Evolutionary conservation across 2,797 vertebrate genomes (phyloP).

Genomic region (Anguilla obscura): DNA sequence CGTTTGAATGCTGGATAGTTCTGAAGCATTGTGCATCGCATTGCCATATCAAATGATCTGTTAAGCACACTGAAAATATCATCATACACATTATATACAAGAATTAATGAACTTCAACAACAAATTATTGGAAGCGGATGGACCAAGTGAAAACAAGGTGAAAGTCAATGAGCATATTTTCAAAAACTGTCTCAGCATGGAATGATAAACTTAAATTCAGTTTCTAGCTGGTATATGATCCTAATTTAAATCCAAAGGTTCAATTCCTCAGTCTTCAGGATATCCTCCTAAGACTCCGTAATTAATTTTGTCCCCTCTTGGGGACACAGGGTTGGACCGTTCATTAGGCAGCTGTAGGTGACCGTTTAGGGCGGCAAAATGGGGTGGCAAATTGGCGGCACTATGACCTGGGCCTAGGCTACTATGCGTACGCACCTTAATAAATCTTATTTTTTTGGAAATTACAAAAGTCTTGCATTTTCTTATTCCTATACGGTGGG

Average conservation of each 20-base stretch:
- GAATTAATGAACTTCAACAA: neutral
- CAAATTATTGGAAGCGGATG: neutral
- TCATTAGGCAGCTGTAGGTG: no score
- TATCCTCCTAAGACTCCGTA: no score
- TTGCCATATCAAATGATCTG: constrained; percentile 8
- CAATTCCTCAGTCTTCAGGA: no score
- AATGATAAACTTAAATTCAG: neutral
- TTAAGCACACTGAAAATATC: neutral
- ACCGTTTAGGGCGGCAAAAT: no score
- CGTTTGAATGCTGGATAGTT: neutral
- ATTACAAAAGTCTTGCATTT: no score
- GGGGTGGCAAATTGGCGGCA: no score
- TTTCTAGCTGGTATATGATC: neutral
- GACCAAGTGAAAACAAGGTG: neutral
- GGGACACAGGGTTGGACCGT: no score
- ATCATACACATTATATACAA: neutral
- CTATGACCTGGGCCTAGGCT: no score
- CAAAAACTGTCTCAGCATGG: neutral
- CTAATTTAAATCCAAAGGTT: neutral
- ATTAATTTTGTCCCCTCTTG: no score
- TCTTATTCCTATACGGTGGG: no score
- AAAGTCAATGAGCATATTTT: neutral
- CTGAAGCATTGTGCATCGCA: neutral
- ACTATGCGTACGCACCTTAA: no score
- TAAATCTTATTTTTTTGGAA: no score